These are phyloP conservation scores for Ctenopoma kingsleyae DNA, from an alignment of 2,797 vertebrate genomes.

Conservation along the genomic window DNA sequence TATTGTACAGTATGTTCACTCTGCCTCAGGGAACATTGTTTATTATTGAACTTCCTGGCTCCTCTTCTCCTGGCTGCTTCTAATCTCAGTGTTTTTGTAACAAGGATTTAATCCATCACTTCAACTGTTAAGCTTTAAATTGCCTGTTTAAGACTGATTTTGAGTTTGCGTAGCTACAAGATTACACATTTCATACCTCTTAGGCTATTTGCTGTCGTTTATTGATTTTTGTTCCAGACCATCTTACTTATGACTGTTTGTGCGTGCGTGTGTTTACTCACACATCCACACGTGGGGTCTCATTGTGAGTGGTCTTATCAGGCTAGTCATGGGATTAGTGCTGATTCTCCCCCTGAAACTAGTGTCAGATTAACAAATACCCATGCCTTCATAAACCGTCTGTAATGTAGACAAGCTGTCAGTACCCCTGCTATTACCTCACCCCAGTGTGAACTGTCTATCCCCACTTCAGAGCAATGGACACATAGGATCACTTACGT, in stretches of 20 bases:
- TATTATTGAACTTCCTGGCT: constrained; percentile 22
- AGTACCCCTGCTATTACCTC: constrained; percentile 62
- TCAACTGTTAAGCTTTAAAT: constrained; percentile 61
- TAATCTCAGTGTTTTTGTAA: constrained; percentile 72
- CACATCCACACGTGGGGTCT: constrained; percentile 64
- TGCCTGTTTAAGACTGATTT: constrained; percentile 46
- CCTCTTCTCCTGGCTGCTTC: constrained; percentile 11
- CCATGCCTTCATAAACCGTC: constrained; percentile 78
- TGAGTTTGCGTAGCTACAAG: constrained; percentile 28
- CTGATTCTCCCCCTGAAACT: constrained; percentile 82
- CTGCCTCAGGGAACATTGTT: constrained; percentile 30
- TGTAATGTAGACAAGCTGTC: constrained; percentile 83
- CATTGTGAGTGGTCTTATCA: constrained; percentile 78
- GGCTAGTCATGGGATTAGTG: constrained; percentile 85
- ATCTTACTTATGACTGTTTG: constrained; percentile 32
- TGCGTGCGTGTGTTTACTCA: constrained; percentile 56
- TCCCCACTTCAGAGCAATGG: constrained; percentile 51
- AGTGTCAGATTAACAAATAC: constrained; percentile 87
- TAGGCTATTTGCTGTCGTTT: constrained; percentile 58
- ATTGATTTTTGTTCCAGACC: constrained; percentile 69
- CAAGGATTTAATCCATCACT: constrained; percentile 70
- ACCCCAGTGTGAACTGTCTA: constrained; percentile 20
- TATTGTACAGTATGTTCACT: constrained; percentile 3
- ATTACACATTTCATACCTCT: constrained; percentile 55
- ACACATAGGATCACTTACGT: constrained; percentile 27